Percentiles rank a stretch among this genome's conserved stretches.
phyloP scores from a whole-genome alignment of 2,888 invertebrate species.

The Chymomyza caudatula region DNA sequence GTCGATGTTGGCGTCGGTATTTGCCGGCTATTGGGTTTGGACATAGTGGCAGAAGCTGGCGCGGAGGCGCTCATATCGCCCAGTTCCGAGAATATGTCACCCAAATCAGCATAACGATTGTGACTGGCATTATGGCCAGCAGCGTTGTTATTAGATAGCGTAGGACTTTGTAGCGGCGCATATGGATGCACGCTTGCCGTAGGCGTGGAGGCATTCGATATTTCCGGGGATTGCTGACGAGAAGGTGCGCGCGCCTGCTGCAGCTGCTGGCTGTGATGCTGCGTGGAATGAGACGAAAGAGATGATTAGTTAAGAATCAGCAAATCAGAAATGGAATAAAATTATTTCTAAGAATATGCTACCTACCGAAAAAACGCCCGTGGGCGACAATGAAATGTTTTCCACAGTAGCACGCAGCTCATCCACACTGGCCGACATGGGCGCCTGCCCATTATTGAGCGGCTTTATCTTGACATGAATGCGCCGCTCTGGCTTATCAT shows the following conservation, averaged over 20 bases:
- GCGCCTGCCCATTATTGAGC: slow-evolving; percentile 91
- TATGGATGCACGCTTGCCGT: slow-evolving; percentile 85
- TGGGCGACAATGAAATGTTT: slow-evolving; percentile 90
- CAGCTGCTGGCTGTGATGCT: slow-evolving; percentile 78
- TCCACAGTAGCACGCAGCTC: slow-evolving; percentile 95
- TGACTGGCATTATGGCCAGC: slow-evolving; percentile 61
- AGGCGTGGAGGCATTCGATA: slow-evolving; percentile 83
- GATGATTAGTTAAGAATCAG: too few species aligned
- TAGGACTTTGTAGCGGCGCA: slow-evolving; percentile 88
- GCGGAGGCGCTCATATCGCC: slow-evolving; percentile 86
- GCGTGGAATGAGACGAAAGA: too few species aligned
- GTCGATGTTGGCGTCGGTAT: slow-evolving; percentile 88
- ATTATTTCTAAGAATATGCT: too few species aligned
- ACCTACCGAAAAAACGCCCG: slow-evolving; percentile 82
- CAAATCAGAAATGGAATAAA: too few species aligned
- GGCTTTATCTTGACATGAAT: slow-evolving; percentile 98
- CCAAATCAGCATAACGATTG: slow-evolving; percentile 82
- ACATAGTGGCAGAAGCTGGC: slow-evolving; percentile 79
- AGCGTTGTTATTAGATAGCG: slow-evolving; percentile 82
- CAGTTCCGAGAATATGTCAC: slow-evolving; percentile 91
- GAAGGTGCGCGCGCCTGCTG: slow-evolving; percentile 68
- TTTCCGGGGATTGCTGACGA: slow-evolving; percentile 85
- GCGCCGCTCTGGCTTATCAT: slow-evolving; percentile 91
- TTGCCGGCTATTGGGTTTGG: slow-evolving; percentile 79
- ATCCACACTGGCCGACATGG: slow-evolving; percentile 96